phyloP scores from a whole-genome alignment of 2,888 invertebrate species.

The Diploptera punctata region DNA sequence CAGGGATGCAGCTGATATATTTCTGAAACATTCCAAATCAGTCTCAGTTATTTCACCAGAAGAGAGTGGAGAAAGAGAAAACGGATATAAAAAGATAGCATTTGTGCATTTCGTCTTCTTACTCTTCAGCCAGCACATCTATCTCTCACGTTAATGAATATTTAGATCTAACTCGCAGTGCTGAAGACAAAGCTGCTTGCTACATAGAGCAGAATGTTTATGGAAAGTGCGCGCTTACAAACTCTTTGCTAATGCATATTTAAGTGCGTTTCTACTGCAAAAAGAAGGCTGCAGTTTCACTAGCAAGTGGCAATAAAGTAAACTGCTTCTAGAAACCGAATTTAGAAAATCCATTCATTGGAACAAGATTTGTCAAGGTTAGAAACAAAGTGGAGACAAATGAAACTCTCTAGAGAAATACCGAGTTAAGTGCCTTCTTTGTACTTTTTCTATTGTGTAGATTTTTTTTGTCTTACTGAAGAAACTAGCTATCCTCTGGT shows the following conservation, averaged over 20 bases:
- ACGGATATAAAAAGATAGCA: neutral
- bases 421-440: too few species aligned
- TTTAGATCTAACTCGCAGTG: conserved; percentile 29
- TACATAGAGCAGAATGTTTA: conserved; percentile 22
- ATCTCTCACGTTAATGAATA: conserved; percentile 22
- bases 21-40: too few species aligned
- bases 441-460: too few species aligned
- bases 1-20: too few species aligned
- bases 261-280: conserved; percentile 13
- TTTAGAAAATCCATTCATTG: too few species aligned
- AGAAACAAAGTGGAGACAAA: too few species aligned
- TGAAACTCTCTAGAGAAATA: too few species aligned
- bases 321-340: too few species aligned
- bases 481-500: too few species aligned
- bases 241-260: conserved; percentile 34
- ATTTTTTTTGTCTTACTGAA: too few species aligned
- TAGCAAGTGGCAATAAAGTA: conserved; percentile 12
- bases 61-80: neutral
- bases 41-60: neutral
- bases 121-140: conserved; percentile 2
- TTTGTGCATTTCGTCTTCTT: conserved; percentile 4
- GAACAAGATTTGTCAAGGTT: too few species aligned
- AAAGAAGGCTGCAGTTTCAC: neutral
- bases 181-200: conserved; percentile 24
- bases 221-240: conserved; percentile 27